These are phyloP conservation scores for Apodemia zela DNA, from an alignment of 2,888 invertebrate species.

Conservation along the genomic window DNA sequence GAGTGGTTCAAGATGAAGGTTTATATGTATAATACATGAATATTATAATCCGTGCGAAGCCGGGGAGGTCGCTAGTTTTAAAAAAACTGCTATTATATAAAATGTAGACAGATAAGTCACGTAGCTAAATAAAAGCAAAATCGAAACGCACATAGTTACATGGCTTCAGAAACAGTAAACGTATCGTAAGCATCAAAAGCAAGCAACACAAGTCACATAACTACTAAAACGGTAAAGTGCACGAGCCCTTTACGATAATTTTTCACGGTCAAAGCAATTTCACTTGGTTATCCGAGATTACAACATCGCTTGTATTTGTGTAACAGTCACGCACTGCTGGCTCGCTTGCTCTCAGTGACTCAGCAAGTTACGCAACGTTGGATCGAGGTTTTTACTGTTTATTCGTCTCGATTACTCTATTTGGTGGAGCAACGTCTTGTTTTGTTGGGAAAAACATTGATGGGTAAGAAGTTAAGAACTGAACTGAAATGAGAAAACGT, in stretches of 20 bases:
- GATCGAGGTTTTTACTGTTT: slow-evolving; percentile 39
- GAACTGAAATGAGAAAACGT: not conserved
- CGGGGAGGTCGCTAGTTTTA: too few relatives aligned
- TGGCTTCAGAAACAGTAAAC: slow-evolving; percentile 2
- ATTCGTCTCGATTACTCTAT: slow-evolving; percentile 43
- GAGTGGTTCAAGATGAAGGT: too few relatives aligned
- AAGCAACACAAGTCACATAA: slow-evolving; percentile 19
- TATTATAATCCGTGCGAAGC: too few relatives aligned
- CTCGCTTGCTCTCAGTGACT: slow-evolving; percentile 39
- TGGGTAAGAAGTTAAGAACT: not conserved
- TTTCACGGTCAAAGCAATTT: slow-evolving; percentile 61
- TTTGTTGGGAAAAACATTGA: slow-evolving; percentile 28
- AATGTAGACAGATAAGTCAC: not conserved
- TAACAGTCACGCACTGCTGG: slow-evolving; percentile 58
- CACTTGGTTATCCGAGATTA: slow-evolving; percentile 45
- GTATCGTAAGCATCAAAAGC: slow-evolving; percentile 2
- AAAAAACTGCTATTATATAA: not conserved
- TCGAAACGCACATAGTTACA: not conserved
- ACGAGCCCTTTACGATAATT: slow-evolving; percentile 40
- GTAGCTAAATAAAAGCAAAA: not conserved
- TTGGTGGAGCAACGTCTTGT: slow-evolving; percentile 56
- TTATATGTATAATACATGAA: too few relatives aligned
- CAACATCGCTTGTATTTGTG: slow-evolving; percentile 47
- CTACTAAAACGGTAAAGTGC: slow-evolving; percentile 30
- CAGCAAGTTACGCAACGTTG: slow-evolving; percentile 56